A percentile compares a stretch with the other conserved stretches of the same genome.
These are phyloP conservation scores for Paracanthobrama guichenoti DNA, from an alignment of 2,113 vertebrate genomes.

Conservation along the genomic window DNA sequence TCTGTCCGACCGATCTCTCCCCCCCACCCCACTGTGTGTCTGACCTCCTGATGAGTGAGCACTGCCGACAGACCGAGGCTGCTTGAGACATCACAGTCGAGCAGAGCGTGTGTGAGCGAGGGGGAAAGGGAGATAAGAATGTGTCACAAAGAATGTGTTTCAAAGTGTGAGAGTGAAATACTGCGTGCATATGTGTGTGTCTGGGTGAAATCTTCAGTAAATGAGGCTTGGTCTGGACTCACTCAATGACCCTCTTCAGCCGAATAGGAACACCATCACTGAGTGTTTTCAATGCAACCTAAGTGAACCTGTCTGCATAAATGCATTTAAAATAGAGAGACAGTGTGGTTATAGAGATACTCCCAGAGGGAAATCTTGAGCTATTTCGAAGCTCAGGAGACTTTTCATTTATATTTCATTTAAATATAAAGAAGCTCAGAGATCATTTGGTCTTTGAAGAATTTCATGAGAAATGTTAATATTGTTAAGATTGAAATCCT, in stretches of 20 bases:
- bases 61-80: conserved; percentile 22
- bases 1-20: conserved; percentile 25
- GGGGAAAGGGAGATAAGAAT: conserved; percentile 2
- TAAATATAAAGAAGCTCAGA: not conserved
- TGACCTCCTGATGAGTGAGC: conserved; percentile 52
- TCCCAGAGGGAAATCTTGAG: not conserved
- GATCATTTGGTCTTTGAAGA: not conserved
- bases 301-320: conserved; percentile 17
- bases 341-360: not conserved
- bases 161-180: conserved; percentile 14
- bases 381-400: not conserved
- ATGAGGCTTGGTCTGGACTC: not conserved
- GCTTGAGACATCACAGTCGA: conserved; percentile 44
- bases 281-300: not conserved
- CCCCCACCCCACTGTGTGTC: conserved; percentile 41
- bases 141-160: not conserved
- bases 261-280: not conserved
- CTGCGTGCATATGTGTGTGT: conserved; percentile 15
- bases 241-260: not conserved
- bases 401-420: not conserved
- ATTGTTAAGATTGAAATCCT: not conserved
- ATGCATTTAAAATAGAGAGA: conserved; percentile 26
- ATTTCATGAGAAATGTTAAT: not conserved
- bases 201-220: conserved; percentile 14
- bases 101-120: not conserved